Base-by-base conservation (phyloP, 1,140 invertebrate genomes). In the Telenomus remus region DNA sequence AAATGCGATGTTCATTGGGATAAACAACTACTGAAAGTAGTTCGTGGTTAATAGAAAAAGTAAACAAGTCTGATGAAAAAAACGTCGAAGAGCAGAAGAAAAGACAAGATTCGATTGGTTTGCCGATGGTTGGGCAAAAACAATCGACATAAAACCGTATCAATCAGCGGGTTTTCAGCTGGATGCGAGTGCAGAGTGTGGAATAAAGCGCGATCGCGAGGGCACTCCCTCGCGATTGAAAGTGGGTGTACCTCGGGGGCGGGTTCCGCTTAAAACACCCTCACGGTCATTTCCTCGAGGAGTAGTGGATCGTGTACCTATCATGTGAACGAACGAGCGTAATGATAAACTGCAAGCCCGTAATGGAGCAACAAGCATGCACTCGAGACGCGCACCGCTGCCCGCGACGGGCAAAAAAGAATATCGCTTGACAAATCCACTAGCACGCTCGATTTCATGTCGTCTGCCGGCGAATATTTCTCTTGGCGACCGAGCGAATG, bases 401-500 rank as follows among this genome's bases (percentile, higher is more conserved):
- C 39, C 16, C 48, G 13, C 37, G 34, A 70, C 51, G 44, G 44
- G 39, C 8, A 70, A 66, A 71, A 69, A 64, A 39, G 59, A 49
- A 4, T 12, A 56, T 15, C 48, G 47, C 48, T 64, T 70, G 68
- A 72, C 68, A 77, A 77, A 72, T 77, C 68, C 12, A 64, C 56
- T 59, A 48, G 34, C 68, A 77, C 61, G 68, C 68, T 77, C 74
- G 68, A 77, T 77, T 77, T 77, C 74, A 63, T 68, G 57, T 57
- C 63, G 68, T 59, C 68, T 69, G 74, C 63, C 48, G 56, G 59
- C 34, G 69, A 73, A 72, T 69, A 72, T 72, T 72, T 77, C 68
- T 61, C 54, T 49, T 34, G 81, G 13, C 77, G 79, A 71, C 65
- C 80, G 74, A 77, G 50, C 80, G 80, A 85, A 84, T 84, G 79